phyloP scores from a whole-genome alignment of 2,888 invertebrate genomes.

The Xestia rhomboidea region DNA sequence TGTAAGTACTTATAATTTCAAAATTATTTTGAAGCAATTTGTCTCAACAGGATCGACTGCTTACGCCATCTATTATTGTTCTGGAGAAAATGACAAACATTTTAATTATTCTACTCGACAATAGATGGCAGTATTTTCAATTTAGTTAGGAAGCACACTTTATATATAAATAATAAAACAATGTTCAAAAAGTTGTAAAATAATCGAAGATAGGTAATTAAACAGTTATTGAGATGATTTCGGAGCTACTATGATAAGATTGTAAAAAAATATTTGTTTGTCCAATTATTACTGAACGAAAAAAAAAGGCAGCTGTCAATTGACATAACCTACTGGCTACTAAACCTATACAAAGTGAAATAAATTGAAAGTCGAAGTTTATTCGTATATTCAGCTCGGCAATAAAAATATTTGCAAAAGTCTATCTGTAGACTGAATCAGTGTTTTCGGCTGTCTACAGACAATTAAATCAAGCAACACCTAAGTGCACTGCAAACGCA shows the following conservation, averaged over 20 bases:
- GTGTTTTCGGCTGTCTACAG: constrained; percentile 1
- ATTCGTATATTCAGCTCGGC: no score
- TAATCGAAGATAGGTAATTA: not conserved
- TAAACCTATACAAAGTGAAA: not conserved
- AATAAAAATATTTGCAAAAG: not conserved
- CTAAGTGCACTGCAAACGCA: not conserved
- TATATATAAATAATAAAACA: not conserved
- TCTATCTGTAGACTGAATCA: no score
- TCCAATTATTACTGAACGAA: not conserved
- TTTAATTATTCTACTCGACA: constrained; percentile 26
- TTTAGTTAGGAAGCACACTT: not conserved
- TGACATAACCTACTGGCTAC: constrained; percentile 12
- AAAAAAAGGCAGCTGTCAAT: constrained; percentile 22
- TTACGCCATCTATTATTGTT: constrained; percentile 26
- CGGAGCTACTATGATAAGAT: not conserved
- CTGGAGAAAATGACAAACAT: not conserved
- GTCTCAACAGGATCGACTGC: not conserved
- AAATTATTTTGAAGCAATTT: not conserved
- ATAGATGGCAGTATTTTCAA: constrained; percentile 28
- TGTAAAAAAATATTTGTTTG: not conserved
- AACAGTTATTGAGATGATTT: not conserved
- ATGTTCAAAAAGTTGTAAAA: not conserved
- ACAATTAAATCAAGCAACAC: not conserved
- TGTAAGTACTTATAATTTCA: not conserved
- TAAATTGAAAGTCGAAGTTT: not conserved